Evolutionary conservation across 2,888 invertebrate genomes (phyloP).

Genomic region (Ctena decussata): DNA sequence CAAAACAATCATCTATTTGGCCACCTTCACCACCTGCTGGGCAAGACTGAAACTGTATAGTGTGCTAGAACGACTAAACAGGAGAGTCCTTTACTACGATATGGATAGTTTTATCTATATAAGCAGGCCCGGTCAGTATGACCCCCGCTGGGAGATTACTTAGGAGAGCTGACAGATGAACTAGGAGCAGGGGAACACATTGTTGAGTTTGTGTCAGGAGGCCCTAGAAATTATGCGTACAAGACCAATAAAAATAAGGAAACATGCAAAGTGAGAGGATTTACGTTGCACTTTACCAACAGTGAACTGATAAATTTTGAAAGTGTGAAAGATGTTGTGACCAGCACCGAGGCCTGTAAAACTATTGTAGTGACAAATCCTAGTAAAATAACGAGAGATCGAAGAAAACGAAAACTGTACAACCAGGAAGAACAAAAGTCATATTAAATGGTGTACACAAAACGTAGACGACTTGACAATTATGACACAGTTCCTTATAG

Average conservation of each 20-base stretch:
- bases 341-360: neutral
- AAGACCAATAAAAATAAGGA: conserved; percentile 57
- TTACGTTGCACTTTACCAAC: conserved; percentile 64
- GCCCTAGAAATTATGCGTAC: conserved; percentile 84
- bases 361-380: neutral
- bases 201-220: conserved; percentile 80
- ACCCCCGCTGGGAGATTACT: conserved; percentile 35
- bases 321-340: conserved; percentile 41
- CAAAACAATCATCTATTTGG: too few relatives aligned
- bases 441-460: neutral
- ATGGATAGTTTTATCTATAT: conserved; percentile 41
- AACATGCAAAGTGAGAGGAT: conserved; percentile 75
- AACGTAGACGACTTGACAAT: neutral
- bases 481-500: neutral
- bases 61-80: conserved; percentile 13
- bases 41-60: too few relatives aligned
- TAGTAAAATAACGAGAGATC: neutral
- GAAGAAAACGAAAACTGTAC: neutral
- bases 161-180: conserved; percentile 84
- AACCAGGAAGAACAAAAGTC: neutral
- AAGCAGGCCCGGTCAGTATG: conserved; percentile 18
- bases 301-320: conserved; percentile 61
- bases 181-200: conserved; percentile 51
- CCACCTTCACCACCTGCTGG: too few relatives aligned
- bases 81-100: conserved; percentile 41